These are phyloP conservation scores for Micoletzkya japonica DNA, from an alignment of 2,888 invertebrate species.

Conservation along the genomic window DNA sequence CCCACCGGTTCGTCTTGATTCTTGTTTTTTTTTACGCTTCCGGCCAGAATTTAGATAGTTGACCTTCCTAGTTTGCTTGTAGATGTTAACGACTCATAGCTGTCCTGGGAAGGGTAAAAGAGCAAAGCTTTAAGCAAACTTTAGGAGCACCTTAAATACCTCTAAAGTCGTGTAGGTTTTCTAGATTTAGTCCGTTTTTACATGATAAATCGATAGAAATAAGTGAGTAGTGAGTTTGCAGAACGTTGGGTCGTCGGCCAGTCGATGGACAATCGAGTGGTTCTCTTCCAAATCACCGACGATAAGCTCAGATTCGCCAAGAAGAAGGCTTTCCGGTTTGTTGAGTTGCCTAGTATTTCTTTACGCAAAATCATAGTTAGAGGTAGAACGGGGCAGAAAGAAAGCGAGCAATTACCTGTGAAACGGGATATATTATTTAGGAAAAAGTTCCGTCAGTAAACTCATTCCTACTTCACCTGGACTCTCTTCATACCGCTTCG, in stretches of 20 bases:
- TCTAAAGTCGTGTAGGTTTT: too few species aligned
- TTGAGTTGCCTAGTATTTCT: too few species aligned
- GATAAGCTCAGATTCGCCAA: slow-evolving; percentile 90
- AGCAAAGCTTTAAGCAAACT: neutral
- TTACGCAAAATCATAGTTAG: too few species aligned
- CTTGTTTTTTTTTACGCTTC: slow-evolving; percentile 16
- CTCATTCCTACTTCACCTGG: too few species aligned
- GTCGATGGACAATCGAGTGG: slow-evolving; percentile 97
- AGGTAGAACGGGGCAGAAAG: too few species aligned
- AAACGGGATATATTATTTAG: too few species aligned
- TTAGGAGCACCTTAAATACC: neutral
- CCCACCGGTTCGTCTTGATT: slow-evolving; percentile 76
- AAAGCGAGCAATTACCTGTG: too few species aligned
- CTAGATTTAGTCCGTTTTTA: neutral
- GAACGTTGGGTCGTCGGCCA: slow-evolving; percentile 98
- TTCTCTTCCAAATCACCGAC: slow-evolving; percentile 94
- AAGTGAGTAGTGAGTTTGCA: slow-evolving; percentile 46
- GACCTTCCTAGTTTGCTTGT: neutral
- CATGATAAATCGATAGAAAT: neutral
- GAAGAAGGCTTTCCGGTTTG: slow-evolving; percentile 82
- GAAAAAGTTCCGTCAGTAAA: too few species aligned
- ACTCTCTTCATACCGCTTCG: too few species aligned
- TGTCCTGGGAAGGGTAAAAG: neutral
- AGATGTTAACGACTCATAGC: neutral
- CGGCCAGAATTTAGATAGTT: too few species aligned